Evolutionary conservation across 2,113 vertebrate species (phyloP).

Genomic region (Siphamia tubifer): DNA sequence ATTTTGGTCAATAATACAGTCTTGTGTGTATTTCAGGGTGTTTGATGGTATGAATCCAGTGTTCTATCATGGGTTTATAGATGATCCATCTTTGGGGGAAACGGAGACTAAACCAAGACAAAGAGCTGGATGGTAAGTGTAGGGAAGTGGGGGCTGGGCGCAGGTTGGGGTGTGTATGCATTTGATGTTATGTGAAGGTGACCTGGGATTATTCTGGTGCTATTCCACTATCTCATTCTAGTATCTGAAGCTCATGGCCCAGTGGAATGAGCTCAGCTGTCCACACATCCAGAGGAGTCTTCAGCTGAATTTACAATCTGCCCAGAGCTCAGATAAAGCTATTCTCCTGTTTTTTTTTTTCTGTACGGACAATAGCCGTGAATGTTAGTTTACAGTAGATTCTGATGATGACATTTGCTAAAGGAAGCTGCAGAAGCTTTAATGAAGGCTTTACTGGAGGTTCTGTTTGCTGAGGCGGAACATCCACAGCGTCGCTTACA

Average conservation of each 20-base stretch:
- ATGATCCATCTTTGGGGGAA: too few species aligned
- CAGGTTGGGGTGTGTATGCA: conserved; percentile 1
- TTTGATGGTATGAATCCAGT: too few species aligned
- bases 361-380: conserved; percentile 6
- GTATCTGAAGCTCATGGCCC: conserved; percentile 60
- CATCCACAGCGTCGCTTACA: neutral
- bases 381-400: conserved; percentile 14
- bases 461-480: neutral
- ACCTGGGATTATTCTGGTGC: conserved; percentile 64
- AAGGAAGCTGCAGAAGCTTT: neutral
- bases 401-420: conserved; percentile 17
- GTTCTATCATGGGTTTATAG: too few species aligned
- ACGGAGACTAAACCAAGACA: neutral
- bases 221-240: conserved; percentile 59
- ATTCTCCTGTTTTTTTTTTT: neutral
- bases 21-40: too few species aligned
- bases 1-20: too few species aligned
- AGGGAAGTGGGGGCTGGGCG: neutral
- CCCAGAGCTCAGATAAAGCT: conserved; percentile 23
- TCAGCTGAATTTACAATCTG: conserved; percentile 36
- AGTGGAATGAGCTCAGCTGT: conserved; percentile 53
- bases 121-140: conserved; percentile 3
- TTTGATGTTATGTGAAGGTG: conserved; percentile 62
- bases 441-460: neutral
- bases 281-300: conserved; percentile 41